These are phyloP conservation scores for Tetragnatha montana DNA, from an alignment of 2,888 invertebrate species.

Conservation along the genomic window DNA sequence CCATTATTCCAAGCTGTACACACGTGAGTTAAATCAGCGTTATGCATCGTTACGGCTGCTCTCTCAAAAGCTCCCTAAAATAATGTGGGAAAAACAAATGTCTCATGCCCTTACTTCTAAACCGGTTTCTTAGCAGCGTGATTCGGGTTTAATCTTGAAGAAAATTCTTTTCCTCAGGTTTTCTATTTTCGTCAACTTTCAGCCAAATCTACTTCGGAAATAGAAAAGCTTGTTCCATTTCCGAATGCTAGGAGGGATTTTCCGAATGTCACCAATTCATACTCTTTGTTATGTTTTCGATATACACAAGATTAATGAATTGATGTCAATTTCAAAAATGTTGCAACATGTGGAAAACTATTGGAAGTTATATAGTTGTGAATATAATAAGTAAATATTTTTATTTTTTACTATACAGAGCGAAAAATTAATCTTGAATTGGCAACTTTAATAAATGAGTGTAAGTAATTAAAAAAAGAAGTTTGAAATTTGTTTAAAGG, in stretches of 20 bases:
- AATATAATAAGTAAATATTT: too few relatives aligned
- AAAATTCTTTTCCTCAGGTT: not conserved
- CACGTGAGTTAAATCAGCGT: not conserved
- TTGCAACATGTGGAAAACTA: too few relatives aligned
- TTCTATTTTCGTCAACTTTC: not conserved
- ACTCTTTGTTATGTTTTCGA: not conserved
- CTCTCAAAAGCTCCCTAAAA: too few relatives aligned
- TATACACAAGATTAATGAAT: not conserved
- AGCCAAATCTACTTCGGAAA: constrained; percentile 18
- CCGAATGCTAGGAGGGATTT: not conserved
- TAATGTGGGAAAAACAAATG: not conserved
- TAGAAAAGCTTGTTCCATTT: constrained; percentile 20
- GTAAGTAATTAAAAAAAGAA: too few relatives aligned
- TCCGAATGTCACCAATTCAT: not conserved
- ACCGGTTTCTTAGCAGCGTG: not conserved
- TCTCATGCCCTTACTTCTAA: not conserved
- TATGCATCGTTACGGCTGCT: not conserved
- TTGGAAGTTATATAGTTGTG: too few relatives aligned
- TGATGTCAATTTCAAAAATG: too few relatives aligned
- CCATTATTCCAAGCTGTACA: too few relatives aligned
- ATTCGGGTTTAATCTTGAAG: not conserved
- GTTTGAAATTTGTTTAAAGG: too few relatives aligned
- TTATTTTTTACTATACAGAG: too few relatives aligned
- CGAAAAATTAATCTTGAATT: too few relatives aligned
- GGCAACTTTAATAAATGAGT: too few relatives aligned